Evolutionary conservation across 2,113 vertebrate genomes (phyloP), one percentile per base, ranked within the genome.

Genomic region (Spea multiplicata): DNA sequence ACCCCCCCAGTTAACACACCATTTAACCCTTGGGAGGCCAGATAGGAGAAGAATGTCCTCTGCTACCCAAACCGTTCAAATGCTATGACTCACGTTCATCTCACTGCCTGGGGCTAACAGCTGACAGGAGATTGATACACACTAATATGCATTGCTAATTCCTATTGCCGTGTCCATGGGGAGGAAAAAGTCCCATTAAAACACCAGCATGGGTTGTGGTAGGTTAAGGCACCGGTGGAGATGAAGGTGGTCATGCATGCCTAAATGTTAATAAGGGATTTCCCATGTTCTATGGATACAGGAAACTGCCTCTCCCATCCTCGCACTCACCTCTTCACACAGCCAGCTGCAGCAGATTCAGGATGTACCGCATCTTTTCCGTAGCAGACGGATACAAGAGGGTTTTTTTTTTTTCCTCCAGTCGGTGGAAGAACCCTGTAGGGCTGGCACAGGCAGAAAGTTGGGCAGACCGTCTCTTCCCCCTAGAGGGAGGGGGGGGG

Each of bases 391-490:
- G 76, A 47, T 65, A 59, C 9, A 64, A 70, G 53, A 66, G 45
- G n/a, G n/a, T n/a, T n/a, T 44, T 66, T 76, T 59, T 55, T 75
- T 2, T 59, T 13, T 17, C n/a, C 48, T 8, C 44, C 13, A 1
- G 30, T 66, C 48, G 7, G 61, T 66, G 70, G 62, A 61, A 73
- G 61, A 79, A 72, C 76, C 68, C 76, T 44, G 67, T 66, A 44
- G 62, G 76, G 61, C 55, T 79, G 76, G 70, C 69, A 79, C 61
- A n/a, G 61, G 69, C 75, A 57, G 76, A 79, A 79, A 79, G 76
- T 79, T 79, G 76, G 76, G 76, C 70, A 79, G 70, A 73, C 6
- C 76, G 76, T 73, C 47, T 72, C 76, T 66, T 79, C 76, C 69
- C 69, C 76, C 76, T 55, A 64, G 76, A 50, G 49, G n/a, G 59